phyloP scores from a whole-genome alignment of 2,888 invertebrate genomes.

The Stenolophus ochropezus region DNA sequence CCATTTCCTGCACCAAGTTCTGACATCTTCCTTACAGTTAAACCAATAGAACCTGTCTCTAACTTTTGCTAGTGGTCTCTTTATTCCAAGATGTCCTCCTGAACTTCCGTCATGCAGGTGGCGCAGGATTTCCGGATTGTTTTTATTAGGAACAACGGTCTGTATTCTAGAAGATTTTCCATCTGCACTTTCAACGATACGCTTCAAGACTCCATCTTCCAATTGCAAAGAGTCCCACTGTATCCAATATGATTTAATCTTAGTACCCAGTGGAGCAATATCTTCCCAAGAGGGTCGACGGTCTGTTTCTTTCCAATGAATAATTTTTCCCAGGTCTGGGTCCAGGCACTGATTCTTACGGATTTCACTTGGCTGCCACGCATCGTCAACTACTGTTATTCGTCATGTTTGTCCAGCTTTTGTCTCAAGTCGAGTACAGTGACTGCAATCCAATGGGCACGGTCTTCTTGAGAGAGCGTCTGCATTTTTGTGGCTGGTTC shows the following conservation, averaged over 20 bases:
- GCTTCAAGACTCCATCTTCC: no score
- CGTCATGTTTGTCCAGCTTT: no score
- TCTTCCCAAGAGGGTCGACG: conserved; percentile 7
- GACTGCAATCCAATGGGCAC: conserved; percentile 46
- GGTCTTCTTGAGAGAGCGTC: conserved; percentile 64
- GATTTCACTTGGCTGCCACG: no score
- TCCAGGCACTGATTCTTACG: neutral
- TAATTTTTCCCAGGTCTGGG: neutral
- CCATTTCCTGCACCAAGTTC: no score
- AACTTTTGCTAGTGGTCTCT: no score
- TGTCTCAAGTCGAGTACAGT: conserved; percentile 14
- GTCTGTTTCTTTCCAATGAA: neutral
- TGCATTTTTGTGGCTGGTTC: conserved; percentile 62
- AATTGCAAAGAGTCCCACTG: no score
- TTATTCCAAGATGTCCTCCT: conserved; percentile 65
- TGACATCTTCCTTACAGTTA: no score
- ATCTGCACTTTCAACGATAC: neutral
- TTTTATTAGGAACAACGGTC: conserved; percentile 48
- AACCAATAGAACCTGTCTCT: no score
- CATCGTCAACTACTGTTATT: no score
- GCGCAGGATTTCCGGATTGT: conserved; percentile 51
- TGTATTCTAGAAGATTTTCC: neutral
- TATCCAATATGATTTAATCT: no score
- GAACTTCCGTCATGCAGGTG: conserved; percentile 62
- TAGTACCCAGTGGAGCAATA: no score